Base-by-base conservation (phyloP, 2,797 vertebrate genomes). In the Enoplosus armatus region DNA sequence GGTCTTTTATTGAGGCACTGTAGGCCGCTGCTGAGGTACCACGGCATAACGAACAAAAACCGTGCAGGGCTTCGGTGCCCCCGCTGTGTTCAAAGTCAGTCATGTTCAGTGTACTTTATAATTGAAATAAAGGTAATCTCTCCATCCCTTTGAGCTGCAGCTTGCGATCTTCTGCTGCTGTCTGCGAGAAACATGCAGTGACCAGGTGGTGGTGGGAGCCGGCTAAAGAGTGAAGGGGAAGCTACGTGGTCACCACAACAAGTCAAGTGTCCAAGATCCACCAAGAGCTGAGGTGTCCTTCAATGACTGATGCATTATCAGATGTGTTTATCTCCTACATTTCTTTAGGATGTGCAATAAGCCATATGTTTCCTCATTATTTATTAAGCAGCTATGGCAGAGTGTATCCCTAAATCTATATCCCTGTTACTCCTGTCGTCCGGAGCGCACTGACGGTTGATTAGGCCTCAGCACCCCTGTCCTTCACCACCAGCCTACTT, bases 31-130 rank as follows among this genome's bases (percentile, higher is more conserved):
- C 91, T 86, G 89, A 92, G 89, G 89, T 85, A 88, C 75, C 82
- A 29, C 72, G 1, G 80, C 86, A 90, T 96, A 95, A 96, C 93
- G 94, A 96, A 95, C 77, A 88, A 84, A 92, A 91, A 88, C 62
- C 68, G 47, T 15, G 82, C 91, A 85, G 90, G 90, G 91, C 85
- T 91, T 80, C 80, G 56, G 78, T 43, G 47, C 79, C 80, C 94
- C 95, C 2, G 92, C 94, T 95, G 94, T 88, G 94, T 96, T 96
- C 95, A 96, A 95, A 95, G 95, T 88, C 92, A 84, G 83, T 89
- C 90, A 90, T 89, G 90, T 87, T 87, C 87, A 87, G 77, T 87
- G 81, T 90, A 94, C 91, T 95, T 95, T 93, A 92, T 93, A 92
- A 94, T 94, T 93, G 89, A 95, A 95, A 95, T 91, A 92, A 94